A percentile compares a stretch with the other conserved stretches of the same genome.
phyloP scores from a whole-genome alignment of 2,113 vertebrate species.

The Sphaerodactylus townsendi region DNA sequence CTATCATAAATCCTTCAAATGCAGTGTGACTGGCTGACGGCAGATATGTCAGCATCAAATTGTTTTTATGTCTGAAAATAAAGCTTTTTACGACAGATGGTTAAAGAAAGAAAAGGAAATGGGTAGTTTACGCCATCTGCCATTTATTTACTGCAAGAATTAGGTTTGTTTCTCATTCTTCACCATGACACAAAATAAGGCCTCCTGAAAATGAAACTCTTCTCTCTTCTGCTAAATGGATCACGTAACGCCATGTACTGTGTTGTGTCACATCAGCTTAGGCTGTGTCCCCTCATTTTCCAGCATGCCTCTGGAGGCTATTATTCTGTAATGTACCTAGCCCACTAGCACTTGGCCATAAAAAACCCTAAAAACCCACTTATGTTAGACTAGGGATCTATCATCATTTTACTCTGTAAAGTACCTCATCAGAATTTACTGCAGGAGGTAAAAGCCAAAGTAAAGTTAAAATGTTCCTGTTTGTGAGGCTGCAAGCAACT shows the following conservation, averaged over 20 bases:
- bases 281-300: background rate
- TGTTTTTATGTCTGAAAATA: conserved; percentile 14
- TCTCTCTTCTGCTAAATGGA: conserved; percentile 2
- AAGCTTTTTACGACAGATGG: background rate
- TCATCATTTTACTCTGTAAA: conserved; percentile 24
- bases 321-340: background rate
- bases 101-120: background rate
- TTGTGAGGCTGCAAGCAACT: background rate
- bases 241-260: background rate
- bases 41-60: background rate
- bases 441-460: background rate
- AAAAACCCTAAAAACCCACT: background rate
- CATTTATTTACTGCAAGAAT: conserved; percentile 15
- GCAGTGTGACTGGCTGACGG: background rate
- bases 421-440: conserved; percentile 1
- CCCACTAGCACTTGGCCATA: background rate
- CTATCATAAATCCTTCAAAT: background rate
- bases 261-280: conserved; percentile 2
- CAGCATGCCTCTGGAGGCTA: background rate
- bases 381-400: conserved; percentile 6
- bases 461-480: background rate
- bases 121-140: background rate
- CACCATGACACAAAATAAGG: background rate
- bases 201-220: conserved; percentile 9
- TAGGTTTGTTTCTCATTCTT: conserved; percentile 1